Evolutionary conservation across 1,140 invertebrate genomes (phyloP).

Genomic region (Drosophila gunungcola): DNA sequence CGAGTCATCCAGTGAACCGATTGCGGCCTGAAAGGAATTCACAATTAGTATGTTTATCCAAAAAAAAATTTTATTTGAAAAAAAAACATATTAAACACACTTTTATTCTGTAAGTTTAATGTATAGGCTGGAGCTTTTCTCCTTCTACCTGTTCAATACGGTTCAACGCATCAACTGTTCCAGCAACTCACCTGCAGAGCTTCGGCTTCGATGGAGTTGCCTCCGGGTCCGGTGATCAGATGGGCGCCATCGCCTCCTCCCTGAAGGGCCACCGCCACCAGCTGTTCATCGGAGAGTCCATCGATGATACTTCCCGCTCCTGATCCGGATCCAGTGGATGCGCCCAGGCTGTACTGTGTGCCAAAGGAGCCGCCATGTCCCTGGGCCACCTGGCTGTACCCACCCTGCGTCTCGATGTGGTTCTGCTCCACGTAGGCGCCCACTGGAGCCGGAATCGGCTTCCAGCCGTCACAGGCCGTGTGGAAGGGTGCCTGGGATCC

Average conservation of each 20-base stretch:
- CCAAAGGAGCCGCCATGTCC: slow-evolving; percentile 33
- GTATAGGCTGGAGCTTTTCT: too few species aligned
- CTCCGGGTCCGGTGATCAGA: slow-evolving; percentile 47
- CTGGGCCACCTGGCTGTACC: slow-evolving; percentile 72
- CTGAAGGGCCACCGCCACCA: slow-evolving; percentile 77
- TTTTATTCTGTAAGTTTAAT: too few species aligned
- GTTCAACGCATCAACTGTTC: too few species aligned
- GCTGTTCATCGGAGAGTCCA: slow-evolving; percentile 73
- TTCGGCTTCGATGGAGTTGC: slow-evolving; percentile 68
- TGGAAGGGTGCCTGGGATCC: slow-evolving; percentile 77
- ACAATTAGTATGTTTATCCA: neutral
- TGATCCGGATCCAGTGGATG: neutral
- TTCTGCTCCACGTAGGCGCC: slow-evolving; percentile 73
- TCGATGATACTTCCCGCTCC: slow-evolving; percentile 56
- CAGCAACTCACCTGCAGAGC: slow-evolving; percentile 61
- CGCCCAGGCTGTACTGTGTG: slow-evolving; percentile 50
- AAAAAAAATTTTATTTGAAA: too few species aligned
- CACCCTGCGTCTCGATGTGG: slow-evolving; percentile 72
- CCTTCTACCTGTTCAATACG: too few species aligned
- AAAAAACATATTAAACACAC: too few species aligned
- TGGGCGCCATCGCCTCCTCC: slow-evolving; percentile 43
- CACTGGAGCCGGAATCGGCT: slow-evolving; percentile 89
- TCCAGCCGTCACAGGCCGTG: slow-evolving; percentile 91
- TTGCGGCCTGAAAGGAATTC: slow-evolving; percentile 28
- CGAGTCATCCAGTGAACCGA: slow-evolving; percentile 62